These are phyloP conservation scores for Xenentodon cancila DNA, from an alignment of 2,797 vertebrate genomes.

Conservation along the genomic window DNA sequence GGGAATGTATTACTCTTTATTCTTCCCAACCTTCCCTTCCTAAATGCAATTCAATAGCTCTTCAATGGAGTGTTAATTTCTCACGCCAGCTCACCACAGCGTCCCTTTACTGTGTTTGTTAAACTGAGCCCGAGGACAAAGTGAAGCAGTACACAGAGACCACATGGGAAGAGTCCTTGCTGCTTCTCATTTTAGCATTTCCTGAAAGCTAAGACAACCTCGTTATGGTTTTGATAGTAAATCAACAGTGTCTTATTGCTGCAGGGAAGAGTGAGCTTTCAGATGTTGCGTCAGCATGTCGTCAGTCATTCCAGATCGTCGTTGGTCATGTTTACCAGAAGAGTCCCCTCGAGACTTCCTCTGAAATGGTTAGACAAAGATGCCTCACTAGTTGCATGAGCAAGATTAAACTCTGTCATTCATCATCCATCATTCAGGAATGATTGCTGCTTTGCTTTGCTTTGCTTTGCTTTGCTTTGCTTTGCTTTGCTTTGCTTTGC, in stretches of 20 bases:
- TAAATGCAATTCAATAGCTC: constrained; percentile 35
- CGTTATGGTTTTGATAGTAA: constrained; percentile 57
- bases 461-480: too few relatives aligned
- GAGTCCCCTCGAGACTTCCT: constrained; percentile 25
- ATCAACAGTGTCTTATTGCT: constrained; percentile 50
- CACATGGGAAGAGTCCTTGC: constrained; percentile 44
- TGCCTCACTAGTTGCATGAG: constrained; percentile 27
- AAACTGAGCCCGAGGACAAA: constrained; percentile 56
- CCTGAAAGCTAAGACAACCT: constrained; percentile 60
- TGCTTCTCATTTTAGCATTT: constrained; percentile 47
- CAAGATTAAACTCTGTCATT: constrained; percentile 18
- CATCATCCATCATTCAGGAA: constrained; percentile 18
- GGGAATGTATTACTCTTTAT: constrained; percentile 11
- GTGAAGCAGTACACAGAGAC: constrained; percentile 49
- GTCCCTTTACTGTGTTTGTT: constrained; percentile 41
- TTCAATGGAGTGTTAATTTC: constrained; percentile 43
- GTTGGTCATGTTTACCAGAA: constrained; percentile 36
- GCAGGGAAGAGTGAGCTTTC: constrained; percentile 56
- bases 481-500: constrained; percentile 35
- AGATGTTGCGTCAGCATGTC: constrained; percentile 75
- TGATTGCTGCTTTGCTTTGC: too few relatives aligned
- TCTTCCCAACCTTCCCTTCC: constrained; percentile 10
- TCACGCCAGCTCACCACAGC: constrained; percentile 39
- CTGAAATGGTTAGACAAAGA: constrained; percentile 25
- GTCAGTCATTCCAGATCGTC: constrained; percentile 59